Conservation (phyloP, 2,113 vertebrate genomes). For the Hippocampus comes region DNA sequence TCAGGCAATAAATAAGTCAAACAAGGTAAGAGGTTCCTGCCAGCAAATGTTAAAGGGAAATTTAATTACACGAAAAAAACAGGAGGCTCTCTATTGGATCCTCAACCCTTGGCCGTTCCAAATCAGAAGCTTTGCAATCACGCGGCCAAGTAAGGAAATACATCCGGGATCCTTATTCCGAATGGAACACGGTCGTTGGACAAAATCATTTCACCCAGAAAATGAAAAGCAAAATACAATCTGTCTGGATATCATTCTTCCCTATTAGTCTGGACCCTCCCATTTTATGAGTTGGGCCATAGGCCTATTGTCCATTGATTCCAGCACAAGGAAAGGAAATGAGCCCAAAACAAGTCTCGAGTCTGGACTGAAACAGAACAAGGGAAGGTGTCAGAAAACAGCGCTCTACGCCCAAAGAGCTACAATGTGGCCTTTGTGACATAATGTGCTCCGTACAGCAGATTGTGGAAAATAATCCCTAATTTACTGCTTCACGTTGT, state of each 20-base stretch:
- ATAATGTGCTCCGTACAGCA: slow-evolving; percentile 65
- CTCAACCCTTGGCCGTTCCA: slow-evolving; percentile 33
- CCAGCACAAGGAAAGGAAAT: slow-evolving; percentile 57
- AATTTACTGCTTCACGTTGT: slow-evolving; percentile 69
- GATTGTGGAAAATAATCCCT: slow-evolving; percentile 75
- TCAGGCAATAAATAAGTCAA: slow-evolving; percentile 80
- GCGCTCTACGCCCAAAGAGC: slow-evolving; percentile 52
- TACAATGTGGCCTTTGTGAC: slow-evolving; percentile 79
- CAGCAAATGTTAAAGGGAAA: slow-evolving; percentile 73
- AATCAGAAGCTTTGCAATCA: slow-evolving; percentile 9
- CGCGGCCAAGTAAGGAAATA: slow-evolving; percentile 27
- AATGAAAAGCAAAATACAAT: background rate
- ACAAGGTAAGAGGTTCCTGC: slow-evolving; percentile 75
- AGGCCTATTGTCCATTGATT: slow-evolving; percentile 60
- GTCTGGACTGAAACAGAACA: slow-evolving; percentile 56
- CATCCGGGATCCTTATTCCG: slow-evolving; percentile 18
- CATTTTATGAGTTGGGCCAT: slow-evolving; percentile 46
- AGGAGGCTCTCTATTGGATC: slow-evolving; percentile 57
- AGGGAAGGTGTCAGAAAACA: slow-evolving; percentile 40
- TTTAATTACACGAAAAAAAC: slow-evolving; percentile 72
- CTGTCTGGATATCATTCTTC: slow-evolving; percentile 6
- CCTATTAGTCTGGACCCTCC: slow-evolving; percentile 20
- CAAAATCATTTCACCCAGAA: background rate
- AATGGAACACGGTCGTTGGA: background rate
- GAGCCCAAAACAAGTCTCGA: slow-evolving; percentile 43